Base-by-base conservation (phyloP, 2,888 invertebrate genomes). In the Villa cingulata region DNA sequence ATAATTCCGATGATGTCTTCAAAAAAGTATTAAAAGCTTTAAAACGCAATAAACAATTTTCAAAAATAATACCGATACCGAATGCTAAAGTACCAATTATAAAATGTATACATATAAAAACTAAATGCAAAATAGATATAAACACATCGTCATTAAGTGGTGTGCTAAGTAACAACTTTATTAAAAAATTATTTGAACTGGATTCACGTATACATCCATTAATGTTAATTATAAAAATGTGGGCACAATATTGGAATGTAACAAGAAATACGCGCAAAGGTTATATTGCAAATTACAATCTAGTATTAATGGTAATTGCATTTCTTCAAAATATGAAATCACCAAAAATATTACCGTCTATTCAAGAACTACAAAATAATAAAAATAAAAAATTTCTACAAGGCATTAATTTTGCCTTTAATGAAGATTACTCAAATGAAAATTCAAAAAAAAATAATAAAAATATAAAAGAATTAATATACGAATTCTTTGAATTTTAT, bases 1-100 rank as follows among this genome's bases (percentile, higher is more conserved):
- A n/a, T n/a, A n/a, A n/a, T n/a, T n/a, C n/a, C n/a, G 23, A 23
- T 23, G 23, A 23, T 23, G 23, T 23, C 7, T 23, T 23, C 7
- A 37, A 36, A 29, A 55, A 57, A 41, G 72, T 75, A 7, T 70
- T 67, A 51, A 60, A 58, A 5, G 49, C 70, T 1, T 65, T 80
- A 34, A 62, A 61, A n/a, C 58, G 60, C 36, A 64, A 65, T 48
- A 63, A 66, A 1, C 46, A 52, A 10, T 84, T 82, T 64, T 55
- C 66, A 0, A 72, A 79, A 45, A 68, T 83, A 16, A 59, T 79
- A 20, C 66, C 77, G 41, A 84, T 86, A 56, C 78, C 81, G 0
- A 71, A 73, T 43, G 86, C 87, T 15, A 80, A 81, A 61, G 83
- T 83, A 5, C 88, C 88, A 23, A 83, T 88, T 52, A 77, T 88